A percentile compares a stretch with the other conserved stretches of the same genome.
Evolutionary conservation across 2,797 vertebrate genomes (phyloP).

Genomic region (Sardinella longiceps): DNA sequence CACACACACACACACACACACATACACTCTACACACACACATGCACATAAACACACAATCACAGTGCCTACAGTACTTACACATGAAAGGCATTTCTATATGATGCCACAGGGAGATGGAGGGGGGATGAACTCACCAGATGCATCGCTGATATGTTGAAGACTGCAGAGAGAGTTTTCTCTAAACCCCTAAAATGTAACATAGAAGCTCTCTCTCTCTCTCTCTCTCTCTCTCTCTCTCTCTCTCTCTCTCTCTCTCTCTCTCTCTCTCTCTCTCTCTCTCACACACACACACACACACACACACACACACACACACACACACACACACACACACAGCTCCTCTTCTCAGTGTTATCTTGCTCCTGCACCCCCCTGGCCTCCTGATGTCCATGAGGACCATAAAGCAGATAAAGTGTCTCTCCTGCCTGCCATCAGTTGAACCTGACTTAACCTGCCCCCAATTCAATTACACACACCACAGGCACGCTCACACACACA

Average conservation of each 20-base stretch:
- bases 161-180: background rate
- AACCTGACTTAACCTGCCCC: conserved; percentile 9
- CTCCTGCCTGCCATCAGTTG: conserved; percentile 1
- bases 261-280: too few species aligned
- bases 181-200: background rate
- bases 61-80: too few species aligned
- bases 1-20: too few species aligned
- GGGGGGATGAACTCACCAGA: background rate
- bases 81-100: background rate
- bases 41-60: too few species aligned
- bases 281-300: too few species aligned
- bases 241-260: background rate
- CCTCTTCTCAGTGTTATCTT: background rate
- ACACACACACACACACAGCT: background rate
- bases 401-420: conserved; percentile 21
- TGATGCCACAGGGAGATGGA: background rate
- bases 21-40: too few species aligned
- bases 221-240: too few species aligned
- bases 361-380: background rate
- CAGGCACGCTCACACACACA: background rate
- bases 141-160: background rate
- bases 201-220: background rate
- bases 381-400: background rate
- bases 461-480: conserved; percentile 23
- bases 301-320: background rate